Evolutionary conservation across 2,888 invertebrate genomes (phyloP).

Genomic region (Thymelicus sylvestris): DNA sequence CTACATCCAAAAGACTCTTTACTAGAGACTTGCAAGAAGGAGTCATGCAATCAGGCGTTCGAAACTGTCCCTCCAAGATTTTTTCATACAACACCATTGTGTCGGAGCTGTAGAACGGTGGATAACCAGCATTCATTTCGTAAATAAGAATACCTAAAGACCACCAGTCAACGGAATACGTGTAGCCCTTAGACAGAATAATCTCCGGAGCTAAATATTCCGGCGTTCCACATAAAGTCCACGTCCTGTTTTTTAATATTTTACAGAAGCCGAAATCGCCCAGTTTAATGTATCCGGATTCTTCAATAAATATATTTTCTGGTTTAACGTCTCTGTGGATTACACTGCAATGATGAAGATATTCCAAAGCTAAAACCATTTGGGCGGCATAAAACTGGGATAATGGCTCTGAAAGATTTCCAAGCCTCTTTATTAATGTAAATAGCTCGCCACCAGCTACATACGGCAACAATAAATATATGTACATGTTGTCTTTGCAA

Average conservation of each 20-base stretch:
- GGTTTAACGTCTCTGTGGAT: conserved; percentile 96
- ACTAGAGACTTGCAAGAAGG: conserved; percentile 91
- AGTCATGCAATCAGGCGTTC: conserved; percentile 91
- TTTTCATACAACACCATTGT: conserved; percentile 97
- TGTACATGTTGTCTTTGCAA: conserved; percentile 92
- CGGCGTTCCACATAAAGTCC: conserved; percentile 97
- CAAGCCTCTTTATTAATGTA: conserved; percentile 85
- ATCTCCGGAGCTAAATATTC: conserved; percentile 98
- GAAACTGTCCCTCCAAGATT: conserved; percentile 94
- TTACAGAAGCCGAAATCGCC: conserved; percentile 98
- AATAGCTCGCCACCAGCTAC: conserved; percentile 94
- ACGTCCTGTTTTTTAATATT: conserved; percentile 89
- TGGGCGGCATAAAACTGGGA: conserved; percentile 95
- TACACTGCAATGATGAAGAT: conserved; percentile 93
- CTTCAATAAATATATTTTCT: conserved; percentile 92
- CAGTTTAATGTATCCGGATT: conserved; percentile 90
- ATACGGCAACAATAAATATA: conserved; percentile 92
- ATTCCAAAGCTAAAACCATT: conserved; percentile 94
- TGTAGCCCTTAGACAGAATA: conserved; percentile 95
- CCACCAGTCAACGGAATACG: conserved; percentile 98
- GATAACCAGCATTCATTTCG: conserved; percentile 95
- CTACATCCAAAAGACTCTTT: conserved; percentile 88
- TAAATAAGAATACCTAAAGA: conserved; percentile 93
- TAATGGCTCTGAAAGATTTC: conserved; percentile 88
- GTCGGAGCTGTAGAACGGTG: conserved; percentile 95